A percentile compares a stretch with the other conserved stretches of the same genome.
Evolutionary conservation across 2,888 invertebrate species (phyloP).

Genomic region (Drosophila acutilabella): DNA sequence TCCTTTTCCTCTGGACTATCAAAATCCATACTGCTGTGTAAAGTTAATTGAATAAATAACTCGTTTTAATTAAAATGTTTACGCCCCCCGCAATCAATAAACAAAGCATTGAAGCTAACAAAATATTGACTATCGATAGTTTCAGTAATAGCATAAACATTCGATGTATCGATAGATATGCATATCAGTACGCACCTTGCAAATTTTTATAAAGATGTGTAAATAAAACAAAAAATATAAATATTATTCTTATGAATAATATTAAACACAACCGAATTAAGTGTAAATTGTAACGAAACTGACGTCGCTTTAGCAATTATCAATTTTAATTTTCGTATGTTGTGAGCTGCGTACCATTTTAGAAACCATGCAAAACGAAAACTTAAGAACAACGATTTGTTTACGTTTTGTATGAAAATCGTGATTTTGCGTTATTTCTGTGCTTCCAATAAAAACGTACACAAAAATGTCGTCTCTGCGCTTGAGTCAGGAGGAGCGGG

Average conservation of each 20-base stretch:
- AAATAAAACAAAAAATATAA: not conserved
- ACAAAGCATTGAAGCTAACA: constrained; percentile 31
- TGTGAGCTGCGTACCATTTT: constrained; percentile 37
- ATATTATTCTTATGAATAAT: not conserved
- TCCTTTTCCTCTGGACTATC: constrained; percentile 95
- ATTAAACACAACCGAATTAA: no score
- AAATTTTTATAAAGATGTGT: not conserved
- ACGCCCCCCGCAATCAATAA: constrained; percentile 60
- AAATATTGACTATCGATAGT: constrained; percentile 16
- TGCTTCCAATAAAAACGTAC: constrained; percentile 28
- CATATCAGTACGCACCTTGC: not conserved
- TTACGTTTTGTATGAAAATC: constrained; percentile 34
- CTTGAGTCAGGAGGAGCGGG: constrained; percentile 87
- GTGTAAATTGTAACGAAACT: not conserved
- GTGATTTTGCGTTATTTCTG: constrained; percentile 3
- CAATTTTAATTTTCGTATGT: not conserved
- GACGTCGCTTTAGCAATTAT: not conserved
- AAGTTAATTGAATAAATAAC: constrained; percentile 38
- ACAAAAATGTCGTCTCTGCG: constrained; percentile 62
- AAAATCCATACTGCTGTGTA: constrained; percentile 79
- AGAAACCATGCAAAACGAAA: constrained; percentile 19
- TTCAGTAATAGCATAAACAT: constrained; percentile 9
- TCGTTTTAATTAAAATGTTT: constrained; percentile 42
- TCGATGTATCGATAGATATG: constrained; percentile 4
- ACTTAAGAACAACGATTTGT: constrained; percentile 26